A percentile compares a stretch with the other conserved stretches of the same genome.
Evolutionary conservation across 2,797 vertebrate species (phyloP).

Genomic region (Hyperoplus lanceolatus): DNA sequence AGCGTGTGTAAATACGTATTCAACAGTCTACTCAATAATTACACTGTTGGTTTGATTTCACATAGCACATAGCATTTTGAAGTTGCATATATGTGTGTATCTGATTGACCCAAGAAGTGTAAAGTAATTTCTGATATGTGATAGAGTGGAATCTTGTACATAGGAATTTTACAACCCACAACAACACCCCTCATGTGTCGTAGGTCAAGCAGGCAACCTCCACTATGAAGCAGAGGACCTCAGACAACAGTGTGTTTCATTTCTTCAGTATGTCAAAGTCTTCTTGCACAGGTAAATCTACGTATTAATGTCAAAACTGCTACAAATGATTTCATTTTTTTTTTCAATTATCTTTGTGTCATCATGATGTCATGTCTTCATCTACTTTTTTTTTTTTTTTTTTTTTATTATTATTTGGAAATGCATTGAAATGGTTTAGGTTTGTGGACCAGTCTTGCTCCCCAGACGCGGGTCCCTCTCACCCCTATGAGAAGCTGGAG

Average conservation of each 20-base stretch:
- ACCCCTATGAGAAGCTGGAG: conserved; percentile 90
- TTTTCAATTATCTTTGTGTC: not conserved
- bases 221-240: conserved; percentile 92
- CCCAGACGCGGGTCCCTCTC: conserved; percentile 78
- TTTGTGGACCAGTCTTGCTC: conserved; percentile 77
- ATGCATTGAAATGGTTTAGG: conserved; percentile 48
- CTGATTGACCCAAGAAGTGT: not conserved
- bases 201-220: conserved; percentile 90
- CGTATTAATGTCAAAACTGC: not conserved
- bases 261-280: conserved; percentile 95
- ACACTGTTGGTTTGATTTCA: not conserved
- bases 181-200: conserved; percentile 53
- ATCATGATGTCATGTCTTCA: not conserved
- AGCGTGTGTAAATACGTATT: conserved; percentile 67
- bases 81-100: not conserved
- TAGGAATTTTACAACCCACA: conserved; percentile 2
- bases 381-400: not conserved
- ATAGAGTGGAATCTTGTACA: conserved; percentile 17
- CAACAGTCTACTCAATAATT: not conserved
- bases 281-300: conserved; percentile 93
- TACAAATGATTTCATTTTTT: not conserved
- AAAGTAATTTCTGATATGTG: conserved; percentile 4
- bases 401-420: conserved; percentile 12
- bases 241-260: conserved; percentile 90
- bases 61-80: not conserved